A percentile compares a stretch with the other conserved stretches of the same genome.
Conservation (phyloP, 2,888 invertebrate genomes). For the Xestia rhomboidea region DNA sequence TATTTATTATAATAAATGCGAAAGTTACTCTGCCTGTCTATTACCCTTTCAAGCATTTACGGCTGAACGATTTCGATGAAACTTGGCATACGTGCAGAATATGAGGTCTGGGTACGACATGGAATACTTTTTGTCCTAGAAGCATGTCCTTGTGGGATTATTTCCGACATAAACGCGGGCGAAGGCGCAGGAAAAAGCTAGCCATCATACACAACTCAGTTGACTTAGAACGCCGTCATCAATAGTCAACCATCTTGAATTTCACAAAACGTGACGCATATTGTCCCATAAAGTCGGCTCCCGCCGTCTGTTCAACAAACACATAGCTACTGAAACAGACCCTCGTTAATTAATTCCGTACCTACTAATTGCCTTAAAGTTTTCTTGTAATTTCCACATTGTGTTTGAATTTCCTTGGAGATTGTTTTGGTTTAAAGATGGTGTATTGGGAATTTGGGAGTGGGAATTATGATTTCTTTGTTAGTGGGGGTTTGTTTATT, state of each 20-base stretch:
- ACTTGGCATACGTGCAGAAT: no score
- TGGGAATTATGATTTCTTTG: conserved; percentile 20
- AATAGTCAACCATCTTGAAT: conserved; percentile 24
- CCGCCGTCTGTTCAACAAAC: conserved; percentile 40
- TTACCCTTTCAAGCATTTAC: no score
- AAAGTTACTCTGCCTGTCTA: no score
- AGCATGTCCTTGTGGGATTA: neutral
- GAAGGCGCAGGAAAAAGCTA: no score
- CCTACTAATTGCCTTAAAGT: conserved; percentile 61
- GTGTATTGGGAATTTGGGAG: conserved; percentile 9
- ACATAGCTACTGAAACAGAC: conserved; percentile 26
- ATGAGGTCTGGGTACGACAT: no score
- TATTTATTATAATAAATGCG: no score
- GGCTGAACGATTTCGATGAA: no score
- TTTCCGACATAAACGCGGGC: no score
- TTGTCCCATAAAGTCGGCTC: conserved; percentile 7
- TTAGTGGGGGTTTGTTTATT: conserved; percentile 5
- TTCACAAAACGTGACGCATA: neutral
- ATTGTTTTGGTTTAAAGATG: conserved; percentile 44
- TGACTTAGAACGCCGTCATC: neutral
- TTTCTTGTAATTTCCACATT: conserved; percentile 63
- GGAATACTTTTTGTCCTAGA: no score
- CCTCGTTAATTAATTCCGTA: conserved; percentile 60
- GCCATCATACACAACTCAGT: neutral
- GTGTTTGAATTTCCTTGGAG: conserved; percentile 48